Evolutionary conservation across 92 coral and sea anemone species (phyloP).

Genomic region (Desmophyllum pertusum): DNA sequence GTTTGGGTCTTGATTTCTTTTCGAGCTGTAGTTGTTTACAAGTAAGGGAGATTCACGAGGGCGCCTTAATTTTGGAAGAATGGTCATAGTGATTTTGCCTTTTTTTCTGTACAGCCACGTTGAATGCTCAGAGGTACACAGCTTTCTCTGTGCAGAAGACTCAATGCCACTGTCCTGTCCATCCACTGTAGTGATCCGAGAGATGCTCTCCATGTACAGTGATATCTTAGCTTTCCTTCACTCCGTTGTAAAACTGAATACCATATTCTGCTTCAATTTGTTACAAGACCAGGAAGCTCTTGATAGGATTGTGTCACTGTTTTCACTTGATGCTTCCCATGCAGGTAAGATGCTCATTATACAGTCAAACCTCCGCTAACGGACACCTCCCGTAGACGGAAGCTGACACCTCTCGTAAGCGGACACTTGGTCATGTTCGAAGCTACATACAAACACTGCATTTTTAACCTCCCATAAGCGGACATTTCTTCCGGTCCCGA

Average conservation of each 20-base stretch:
- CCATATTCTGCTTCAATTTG: conserved; percentile 41
- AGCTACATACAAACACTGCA: no score
- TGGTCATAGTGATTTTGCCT: neutral
- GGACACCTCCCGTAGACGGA: no score
- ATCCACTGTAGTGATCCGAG: conserved; percentile 68
- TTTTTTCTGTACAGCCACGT: conserved; percentile 62
- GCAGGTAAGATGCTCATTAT: conserved; percentile 42
- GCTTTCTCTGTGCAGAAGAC: conserved; percentile 41
- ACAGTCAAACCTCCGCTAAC: no score
- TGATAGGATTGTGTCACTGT: conserved; percentile 64
- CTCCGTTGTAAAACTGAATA: conserved; percentile 33
- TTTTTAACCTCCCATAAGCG: no score
- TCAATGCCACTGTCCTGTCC: conserved; percentile 39
- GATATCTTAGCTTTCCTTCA: conserved; percentile 51
- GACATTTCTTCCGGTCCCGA: no score
- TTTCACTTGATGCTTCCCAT: conserved; percentile 42
- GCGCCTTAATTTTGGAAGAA: neutral
- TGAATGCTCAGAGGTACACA: conserved; percentile 69
- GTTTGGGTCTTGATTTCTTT: no score
- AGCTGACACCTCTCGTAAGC: no score
- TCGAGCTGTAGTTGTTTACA: neutral
- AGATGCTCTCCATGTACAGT: conserved; percentile 80
- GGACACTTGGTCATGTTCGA: no score
- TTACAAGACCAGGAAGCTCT: conserved; percentile 71
- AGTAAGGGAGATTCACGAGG: neutral